Base-by-base conservation (phyloP, 92 coral and sea anemone genomes). In the Epizoanthus rinbou region DNA sequence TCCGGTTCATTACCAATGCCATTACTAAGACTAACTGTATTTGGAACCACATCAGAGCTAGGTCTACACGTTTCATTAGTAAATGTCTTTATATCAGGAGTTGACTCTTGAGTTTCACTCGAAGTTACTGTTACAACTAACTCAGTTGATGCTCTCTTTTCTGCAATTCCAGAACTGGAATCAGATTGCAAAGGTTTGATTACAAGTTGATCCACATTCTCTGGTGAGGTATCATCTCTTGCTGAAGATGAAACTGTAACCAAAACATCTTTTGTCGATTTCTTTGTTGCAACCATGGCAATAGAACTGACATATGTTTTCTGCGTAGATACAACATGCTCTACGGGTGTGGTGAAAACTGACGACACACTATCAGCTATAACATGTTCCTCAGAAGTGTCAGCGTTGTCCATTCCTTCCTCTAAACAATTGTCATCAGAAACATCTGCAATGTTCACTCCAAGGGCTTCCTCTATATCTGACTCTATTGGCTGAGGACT, bases 111-210 rank as follows among this genome's bases (percentile, higher is more conserved):
- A 15, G 70, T 37, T 7, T 8, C 8, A 15, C 50, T 78, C 3
- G 82, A 78, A 0, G 82, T 60, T 3, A 78, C 82, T 13, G 43
- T 59, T 41, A 78, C 53, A 0, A 78, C 69, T 62, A 78, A 59
- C 35, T 78, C 82, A 21, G 82, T 60, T 41, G 82, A 78, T 9
- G 82, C 82, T 78, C 82, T 60, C 52, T 78, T 39, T 19, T 58
- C 82, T 78, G 45, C 43, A 37, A 28, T 23, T 78, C 22, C 18
- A 60, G 71, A 13, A 57, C 63, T 13, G 81, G 16, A 11, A 24
- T 43, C 50, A 25, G 70, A 14, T 19, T 35, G 16, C 56, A 3
- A 3, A 13, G 70, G 69, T 39, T 62, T 60, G 82, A 78, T 21
- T 17, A 23, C 19, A 23, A 62, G 39, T 78, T 22, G 70, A 21